A percentile compares a stretch with the other conserved stretches of the same genome.
phyloP scores from a whole-genome alignment of 1,140 invertebrate species.

The Eueides isabella region DNA sequence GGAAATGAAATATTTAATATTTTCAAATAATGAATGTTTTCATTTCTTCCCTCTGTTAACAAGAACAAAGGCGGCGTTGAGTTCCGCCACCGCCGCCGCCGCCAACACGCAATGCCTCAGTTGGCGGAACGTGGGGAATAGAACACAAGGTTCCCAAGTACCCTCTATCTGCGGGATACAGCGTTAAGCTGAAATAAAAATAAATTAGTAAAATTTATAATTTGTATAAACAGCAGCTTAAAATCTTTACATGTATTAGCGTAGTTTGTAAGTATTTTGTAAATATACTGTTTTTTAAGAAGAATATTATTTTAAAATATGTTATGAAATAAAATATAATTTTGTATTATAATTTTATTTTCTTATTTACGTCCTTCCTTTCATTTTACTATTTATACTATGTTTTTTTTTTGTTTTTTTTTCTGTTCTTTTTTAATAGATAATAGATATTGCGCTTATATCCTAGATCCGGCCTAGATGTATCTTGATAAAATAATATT shows the following conservation, averaged over 20 bases:
- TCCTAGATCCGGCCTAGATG: neutral
- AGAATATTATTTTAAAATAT: neutral
- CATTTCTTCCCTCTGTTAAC: too few species aligned
- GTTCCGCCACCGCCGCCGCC: too few species aligned
- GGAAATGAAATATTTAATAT: too few species aligned
- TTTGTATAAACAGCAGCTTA: neutral
- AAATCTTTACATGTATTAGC: neutral
- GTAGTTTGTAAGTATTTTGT: neutral
- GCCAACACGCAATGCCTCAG: too few species aligned
- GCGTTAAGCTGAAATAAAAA: neutral
- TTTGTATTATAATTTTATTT: conserved; percentile 1
- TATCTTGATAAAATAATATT: neutral
- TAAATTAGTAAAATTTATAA: neutral
- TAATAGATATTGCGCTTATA: neutral
- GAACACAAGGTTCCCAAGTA: too few species aligned
- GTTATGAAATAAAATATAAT: conserved; percentile 9
- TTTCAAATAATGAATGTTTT: too few species aligned
- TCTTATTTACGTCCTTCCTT: neutral
- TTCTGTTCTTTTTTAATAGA: too few species aligned
- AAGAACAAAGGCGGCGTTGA: too few species aligned
- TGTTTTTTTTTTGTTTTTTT: neutral
- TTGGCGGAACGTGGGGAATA: too few species aligned
- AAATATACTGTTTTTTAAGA: conserved; percentile 2
- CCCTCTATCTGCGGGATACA: too few species aligned
- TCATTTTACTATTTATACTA: neutral